Percentiles rank a stretch among this genome's conserved stretches.
These are phyloP conservation scores for Struthidea cinerea DNA, from an alignment of 2,113 vertebrate species.

Conservation along the genomic window DNA sequence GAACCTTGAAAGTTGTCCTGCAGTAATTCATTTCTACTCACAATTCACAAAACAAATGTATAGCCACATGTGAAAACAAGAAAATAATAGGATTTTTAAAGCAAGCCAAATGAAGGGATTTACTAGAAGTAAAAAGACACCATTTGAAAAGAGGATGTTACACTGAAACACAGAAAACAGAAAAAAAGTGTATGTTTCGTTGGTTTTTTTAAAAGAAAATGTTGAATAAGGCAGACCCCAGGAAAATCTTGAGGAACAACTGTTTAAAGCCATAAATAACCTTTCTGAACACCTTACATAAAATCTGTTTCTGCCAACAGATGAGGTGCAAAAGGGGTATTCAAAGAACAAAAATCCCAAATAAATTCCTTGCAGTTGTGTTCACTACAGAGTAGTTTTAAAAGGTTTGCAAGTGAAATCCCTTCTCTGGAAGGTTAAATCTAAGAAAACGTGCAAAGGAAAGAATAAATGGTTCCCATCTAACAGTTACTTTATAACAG, in stretches of 20 bases:
- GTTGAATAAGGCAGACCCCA: not conserved
- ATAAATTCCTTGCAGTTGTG: not conserved
- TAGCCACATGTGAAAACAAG: not conserved
- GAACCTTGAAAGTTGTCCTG: not conserved
- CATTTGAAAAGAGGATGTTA: not conserved
- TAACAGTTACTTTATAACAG: not conserved
- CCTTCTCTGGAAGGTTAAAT: not conserved
- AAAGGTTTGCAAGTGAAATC: not conserved
- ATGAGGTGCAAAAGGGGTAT: not conserved
- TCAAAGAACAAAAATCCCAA: not conserved
- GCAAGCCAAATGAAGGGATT: not conserved
- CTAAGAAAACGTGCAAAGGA: not conserved
- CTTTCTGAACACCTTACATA: not conserved
- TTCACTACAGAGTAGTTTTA: not conserved
- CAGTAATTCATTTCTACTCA: not conserved
- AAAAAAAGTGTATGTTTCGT: not conserved
- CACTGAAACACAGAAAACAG: not conserved
- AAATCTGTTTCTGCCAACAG: not conserved
- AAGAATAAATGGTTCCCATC: constrained; percentile 1
- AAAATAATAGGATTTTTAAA: not conserved
- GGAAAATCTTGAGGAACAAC: not conserved
- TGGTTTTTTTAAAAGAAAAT: not conserved
- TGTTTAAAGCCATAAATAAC: not conserved
- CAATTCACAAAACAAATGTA: not conserved
- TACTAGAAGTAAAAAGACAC: not conserved